Evolutionary conservation across 2,888 invertebrate genomes (phyloP), one percentile per base, ranked within the genome.

Genomic region (Strigamia maritima): DNA sequence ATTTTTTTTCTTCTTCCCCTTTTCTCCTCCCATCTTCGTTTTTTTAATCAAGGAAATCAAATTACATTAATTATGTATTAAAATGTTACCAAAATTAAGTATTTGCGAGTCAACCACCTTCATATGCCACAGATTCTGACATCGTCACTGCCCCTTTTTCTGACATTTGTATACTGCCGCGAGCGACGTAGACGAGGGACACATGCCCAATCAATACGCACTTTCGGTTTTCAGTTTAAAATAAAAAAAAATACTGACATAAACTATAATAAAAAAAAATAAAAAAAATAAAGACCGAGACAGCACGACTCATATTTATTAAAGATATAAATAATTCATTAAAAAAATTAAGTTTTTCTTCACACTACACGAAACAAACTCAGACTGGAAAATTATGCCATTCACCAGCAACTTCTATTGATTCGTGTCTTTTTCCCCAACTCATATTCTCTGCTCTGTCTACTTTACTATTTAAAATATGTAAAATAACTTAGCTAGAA

Each of bases 281-380:
- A 44, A 35, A 40, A 40, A 14, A 60, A 60, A 60, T 16, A 60
- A 60, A 19, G 12, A 19, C 3, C 19, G 60, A 65, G 65, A 65
- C 65, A 65, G 65, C 65, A 65, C 65, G 65, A 65, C 65, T 65
- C 65, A 65, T 65, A 65, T 28, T 65, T 65, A 65, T 65, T 65
- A 65, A 65, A 65, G 65, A 28, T 26, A 65, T 65, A 65, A 65
- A 65, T 65, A 65, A 65, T 65, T 65, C 65, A 65, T 65, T 24
- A 65, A 65, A 65, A 65, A 65, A 65, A 65, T 65, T 65, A 65
- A 65, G 65, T 65, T 65, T 65, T 65, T 28, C 28, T 26, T 65
- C 65, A 65, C 65, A 65, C 24, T 65, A 65, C 65, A 65, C 65
- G 65, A 65, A 65, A 65, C 65, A 65, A 65, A 65, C 65, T 65